Evolutionary conservation across 2,888 invertebrate genomes (phyloP), one percentile per base, ranked within the genome.

Genomic region (Spodoptera picta): DNA sequence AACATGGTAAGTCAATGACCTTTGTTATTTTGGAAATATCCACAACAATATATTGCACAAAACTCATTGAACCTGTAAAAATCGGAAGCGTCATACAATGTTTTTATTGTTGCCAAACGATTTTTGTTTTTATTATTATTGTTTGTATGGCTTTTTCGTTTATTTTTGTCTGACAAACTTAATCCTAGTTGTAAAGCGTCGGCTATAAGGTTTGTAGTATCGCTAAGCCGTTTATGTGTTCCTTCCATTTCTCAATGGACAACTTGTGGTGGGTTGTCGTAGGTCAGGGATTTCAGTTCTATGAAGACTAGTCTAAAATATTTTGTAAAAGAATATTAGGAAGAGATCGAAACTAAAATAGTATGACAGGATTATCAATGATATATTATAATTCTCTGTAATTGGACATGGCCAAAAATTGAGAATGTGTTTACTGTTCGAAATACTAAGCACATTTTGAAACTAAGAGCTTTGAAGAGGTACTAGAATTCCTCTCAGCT

Each of bases 41-140:
- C 74, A 79, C 82, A 84, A 19, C 85, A 80, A 76, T 88, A 89
- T 91, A 90, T 88, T 86, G 86, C 85, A 75, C 68, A 72, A 54
- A 36, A 72, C 69, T 65, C 84, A 75, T 73, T 67, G 80, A 71
- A 60, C 47, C 62, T 67, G 59, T 68, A 73, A 69, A 71, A 61
- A 68, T 68, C 83, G 80, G 83, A 87, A 83, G 79, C 42, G 74
- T 41, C 66, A 63, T 54, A 66, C 63, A 59, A 64, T 73, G 27
- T 65, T 69, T 70, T 79, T 79, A 74, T 43, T 55, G 43, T 19
- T 42, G 3, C 24, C 47, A 69, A 70, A 47, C 63, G 56, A 62
- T 58, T 60, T 45, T 56, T 64, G 63, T 72, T 65, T 77, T 69
- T 70, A 62, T 56, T 54, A 42, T 47, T 46, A 10, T 19, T 69